phyloP scores from a whole-genome alignment of 2,888 invertebrate genomes.

The Hydrotaea diabolus region DNA sequence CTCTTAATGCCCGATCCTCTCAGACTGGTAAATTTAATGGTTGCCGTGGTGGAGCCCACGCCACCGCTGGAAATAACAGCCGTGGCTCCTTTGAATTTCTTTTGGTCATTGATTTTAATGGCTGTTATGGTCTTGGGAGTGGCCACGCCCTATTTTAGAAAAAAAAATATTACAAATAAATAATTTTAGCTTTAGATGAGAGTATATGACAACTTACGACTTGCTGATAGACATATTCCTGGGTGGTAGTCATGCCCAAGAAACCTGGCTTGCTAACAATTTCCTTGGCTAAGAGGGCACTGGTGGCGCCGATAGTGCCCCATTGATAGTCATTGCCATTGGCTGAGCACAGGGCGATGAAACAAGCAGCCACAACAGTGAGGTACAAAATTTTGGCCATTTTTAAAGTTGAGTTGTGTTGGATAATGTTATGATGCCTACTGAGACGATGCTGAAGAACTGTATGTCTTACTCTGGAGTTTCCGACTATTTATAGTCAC shows the following conservation, averaged over 20 bases:
- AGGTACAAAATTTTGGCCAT: background rate
- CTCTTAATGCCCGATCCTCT: slow-evolving; percentile 53
- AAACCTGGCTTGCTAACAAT: slow-evolving; percentile 71
- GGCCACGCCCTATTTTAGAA: slow-evolving; percentile 67
- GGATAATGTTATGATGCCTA: background rate
- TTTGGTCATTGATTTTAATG: slow-evolving; percentile 70
- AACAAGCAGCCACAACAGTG: slow-evolving; percentile 13
- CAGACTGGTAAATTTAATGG: slow-evolving; percentile 54
- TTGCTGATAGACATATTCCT: slow-evolving; percentile 74
- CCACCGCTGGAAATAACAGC: slow-evolving; percentile 47
- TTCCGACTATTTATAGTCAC: background rate
- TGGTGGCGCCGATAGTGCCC: slow-evolving; percentile 71
- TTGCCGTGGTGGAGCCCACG: slow-evolving; percentile 23
- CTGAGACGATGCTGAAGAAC: background rate
- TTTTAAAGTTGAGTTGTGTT: background rate
- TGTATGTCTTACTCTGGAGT: background rate
- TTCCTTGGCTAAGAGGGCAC: slow-evolving; percentile 73
- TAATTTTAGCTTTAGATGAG: background rate
- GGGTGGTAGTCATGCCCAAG: slow-evolving; percentile 69
- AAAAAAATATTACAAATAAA: background rate
- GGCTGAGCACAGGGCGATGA: slow-evolving; percentile 66
- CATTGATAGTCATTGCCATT: slow-evolving; percentile 73
- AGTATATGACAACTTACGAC: slow-evolving; percentile 64
- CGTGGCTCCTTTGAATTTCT: slow-evolving; percentile 51
- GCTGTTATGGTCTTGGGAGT: slow-evolving; percentile 73